phyloP scores from a whole-genome alignment of 2,797 vertebrate species.

The Ibycter americanus region DNA sequence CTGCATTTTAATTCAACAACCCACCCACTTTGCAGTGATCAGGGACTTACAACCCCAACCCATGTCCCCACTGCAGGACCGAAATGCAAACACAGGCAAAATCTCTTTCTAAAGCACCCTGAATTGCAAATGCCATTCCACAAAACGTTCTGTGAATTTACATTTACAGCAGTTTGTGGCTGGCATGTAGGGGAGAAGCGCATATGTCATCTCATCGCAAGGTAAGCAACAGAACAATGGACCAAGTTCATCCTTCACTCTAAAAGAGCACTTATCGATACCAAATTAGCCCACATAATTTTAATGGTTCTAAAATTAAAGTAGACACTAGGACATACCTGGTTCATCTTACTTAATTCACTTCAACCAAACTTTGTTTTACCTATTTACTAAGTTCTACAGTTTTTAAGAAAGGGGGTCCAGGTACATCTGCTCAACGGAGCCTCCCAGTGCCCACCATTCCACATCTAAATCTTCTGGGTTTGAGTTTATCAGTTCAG shows the following conservation, averaged over 20 bases:
- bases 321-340: not conserved
- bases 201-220: rapidly evolving
- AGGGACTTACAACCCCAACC: not conserved
- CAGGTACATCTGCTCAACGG: not conserved
- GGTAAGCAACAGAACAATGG: not conserved
- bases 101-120: not conserved
- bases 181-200: rapidly evolving
- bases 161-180: not conserved
- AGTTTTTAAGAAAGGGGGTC: not conserved
- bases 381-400: not conserved
- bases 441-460: not conserved
- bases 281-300: not conserved
- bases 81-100: not conserved
- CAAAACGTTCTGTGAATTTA: not conserved
- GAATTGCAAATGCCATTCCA: not conserved
- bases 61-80: rapidly evolving
- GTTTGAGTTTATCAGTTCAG: not conserved
- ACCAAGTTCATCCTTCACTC: not conserved
- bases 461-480: not conserved
- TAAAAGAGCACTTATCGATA: not conserved
- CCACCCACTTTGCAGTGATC: rapidly evolving
- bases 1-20: rapidly evolving
- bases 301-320: not conserved
- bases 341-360: not conserved
- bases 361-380: not conserved